Base-by-base conservation (phyloP, 1,140 invertebrate genomes). In the Schmidtea mediterranea region DNA sequence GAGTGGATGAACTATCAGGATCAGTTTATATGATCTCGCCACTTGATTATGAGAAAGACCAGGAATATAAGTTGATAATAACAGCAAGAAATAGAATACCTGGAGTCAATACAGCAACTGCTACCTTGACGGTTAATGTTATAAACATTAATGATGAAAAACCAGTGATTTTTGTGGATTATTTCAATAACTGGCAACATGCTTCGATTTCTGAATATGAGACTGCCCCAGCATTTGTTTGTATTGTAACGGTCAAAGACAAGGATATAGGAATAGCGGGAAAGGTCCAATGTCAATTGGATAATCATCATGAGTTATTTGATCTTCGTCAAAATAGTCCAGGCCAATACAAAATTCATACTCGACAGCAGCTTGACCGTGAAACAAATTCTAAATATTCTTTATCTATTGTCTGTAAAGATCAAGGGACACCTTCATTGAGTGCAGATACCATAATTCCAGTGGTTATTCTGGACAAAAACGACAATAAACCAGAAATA, bases 401-500 rank as follows among this genome's bases (percentile, higher is more conserved):
- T 45, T 21, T 45, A 45, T 13, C 18, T 2, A 5, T 89, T 0
- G 82, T 80, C 57, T 82, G 82, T 13, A 70, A 80, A 45, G 83
- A 89, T 67, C 79, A 86, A 55, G 83, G 83, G 1, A 75, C 76
- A 8, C 82, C 83, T 0, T 64, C 78, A 37, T 86, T 65, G 80
- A 84, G 59, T 82, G 82, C 5, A 69, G 82, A 36, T 81, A 82
- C 16, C 87, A 86, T 63, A 80, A 87, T 1, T 87, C 82, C 2
- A 79, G 87, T 0, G 84, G 82, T 65, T 66, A 67, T 86, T 36
- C 81, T 86, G 61, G 43, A 45, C 22, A 53, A 53, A 38, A 84
- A 84, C 63, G 81, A 86, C 69, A 82, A 87, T 58, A 80, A 83
- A 66, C 83, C 82, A 2, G 71, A 78, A 24, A 83, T 89, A 46